Evolutionary conservation across 2,113 vertebrate genomes (phyloP).

Genomic region (Nycticorax nycticorax): DNA sequence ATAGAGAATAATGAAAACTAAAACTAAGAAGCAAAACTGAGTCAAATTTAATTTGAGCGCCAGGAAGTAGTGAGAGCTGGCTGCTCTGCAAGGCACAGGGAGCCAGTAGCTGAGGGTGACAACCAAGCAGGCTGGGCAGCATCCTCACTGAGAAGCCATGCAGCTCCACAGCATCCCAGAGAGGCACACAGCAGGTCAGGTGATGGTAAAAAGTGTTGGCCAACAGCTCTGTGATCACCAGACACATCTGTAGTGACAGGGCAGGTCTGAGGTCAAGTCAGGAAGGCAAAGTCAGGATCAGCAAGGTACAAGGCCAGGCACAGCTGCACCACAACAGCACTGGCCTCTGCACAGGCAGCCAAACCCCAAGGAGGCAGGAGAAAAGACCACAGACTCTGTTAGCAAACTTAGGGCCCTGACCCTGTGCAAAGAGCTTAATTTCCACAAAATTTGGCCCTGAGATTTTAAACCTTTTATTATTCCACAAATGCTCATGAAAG

Average conservation of each 20-base stretch:
- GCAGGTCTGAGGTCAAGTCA: neutral
- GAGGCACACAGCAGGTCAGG: neutral
- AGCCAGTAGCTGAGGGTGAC: neutral
- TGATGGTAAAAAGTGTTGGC: neutral
- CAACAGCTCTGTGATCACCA: neutral
- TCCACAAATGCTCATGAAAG: neutral
- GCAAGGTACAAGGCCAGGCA: neutral
- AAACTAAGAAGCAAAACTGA: neutral
- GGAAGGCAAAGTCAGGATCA: neutral
- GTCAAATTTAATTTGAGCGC: neutral
- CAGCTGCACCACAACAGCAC: rapidly evolving
- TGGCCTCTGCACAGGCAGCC: neutral
- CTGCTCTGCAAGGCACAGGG: neutral
- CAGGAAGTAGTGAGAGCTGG: neutral
- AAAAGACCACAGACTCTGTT: neutral
- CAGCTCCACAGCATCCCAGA: rapidly evolving
- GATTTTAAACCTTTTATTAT: neutral
- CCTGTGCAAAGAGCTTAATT: neutral
- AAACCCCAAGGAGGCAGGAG: neutral
- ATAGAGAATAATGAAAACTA: neutral
- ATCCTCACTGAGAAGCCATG: rapidly evolving
- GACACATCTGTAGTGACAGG: neutral
- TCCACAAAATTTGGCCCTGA: neutral
- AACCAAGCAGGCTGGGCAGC: neutral
- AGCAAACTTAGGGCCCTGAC: neutral